Evolutionary conservation across 1,140 invertebrate species (phyloP).

Genomic region (Drosophila triauraria): DNA sequence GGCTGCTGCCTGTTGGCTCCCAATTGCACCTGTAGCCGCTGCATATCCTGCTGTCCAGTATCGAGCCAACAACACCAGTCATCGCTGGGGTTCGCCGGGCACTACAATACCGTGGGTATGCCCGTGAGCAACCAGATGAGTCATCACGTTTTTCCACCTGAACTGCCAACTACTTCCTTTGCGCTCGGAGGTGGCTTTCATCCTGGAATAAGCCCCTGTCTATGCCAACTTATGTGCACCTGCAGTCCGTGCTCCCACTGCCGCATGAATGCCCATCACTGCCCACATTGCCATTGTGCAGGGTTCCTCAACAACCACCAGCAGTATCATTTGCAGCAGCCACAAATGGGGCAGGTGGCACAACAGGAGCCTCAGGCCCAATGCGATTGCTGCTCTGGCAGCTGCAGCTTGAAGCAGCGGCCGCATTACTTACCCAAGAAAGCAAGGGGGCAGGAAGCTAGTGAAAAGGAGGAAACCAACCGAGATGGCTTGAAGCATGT

Average conservation of each 20-base stretch:
- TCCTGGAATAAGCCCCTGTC: background rate
- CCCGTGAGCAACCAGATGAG: constrained; percentile 3
- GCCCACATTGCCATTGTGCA: constrained; percentile 17
- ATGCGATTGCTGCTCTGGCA: background rate
- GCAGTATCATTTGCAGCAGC: background rate
- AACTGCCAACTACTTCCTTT: constrained; percentile 7
- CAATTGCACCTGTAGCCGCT: constrained; percentile 2
- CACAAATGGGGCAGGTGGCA: background rate
- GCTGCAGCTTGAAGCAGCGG: background rate
- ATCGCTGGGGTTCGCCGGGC: background rate
- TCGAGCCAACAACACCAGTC: constrained; percentile 1
- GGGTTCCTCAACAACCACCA: constrained; percentile 9
- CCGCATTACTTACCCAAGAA: background rate
- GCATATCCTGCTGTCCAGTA: constrained; percentile 1
- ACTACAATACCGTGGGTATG: background rate
- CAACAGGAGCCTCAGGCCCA: background rate
- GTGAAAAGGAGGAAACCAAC: background rate
- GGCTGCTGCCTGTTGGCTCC: constrained; percentile 18
- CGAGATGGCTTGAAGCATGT: background rate
- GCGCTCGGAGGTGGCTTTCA: background rate
- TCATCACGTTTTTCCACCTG: background rate
- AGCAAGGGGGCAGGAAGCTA: no score
- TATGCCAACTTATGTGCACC: background rate
- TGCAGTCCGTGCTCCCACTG: background rate
- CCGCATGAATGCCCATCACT: constrained; percentile 4